Conservation (phyloP, 2,113 vertebrate genomes). For the Saguinus midas region DNA sequence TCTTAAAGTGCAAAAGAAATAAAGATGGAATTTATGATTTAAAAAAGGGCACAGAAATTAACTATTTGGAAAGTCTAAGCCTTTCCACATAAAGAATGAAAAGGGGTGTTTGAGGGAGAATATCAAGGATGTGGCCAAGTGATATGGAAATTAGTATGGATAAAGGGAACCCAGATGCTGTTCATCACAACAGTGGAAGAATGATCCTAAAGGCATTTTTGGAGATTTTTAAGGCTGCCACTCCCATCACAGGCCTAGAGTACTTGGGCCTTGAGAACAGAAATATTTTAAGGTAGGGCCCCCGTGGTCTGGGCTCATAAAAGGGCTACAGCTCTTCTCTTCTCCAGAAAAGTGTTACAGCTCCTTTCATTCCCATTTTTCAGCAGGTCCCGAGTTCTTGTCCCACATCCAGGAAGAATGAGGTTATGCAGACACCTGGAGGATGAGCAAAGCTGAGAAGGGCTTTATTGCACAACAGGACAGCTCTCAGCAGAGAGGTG, state of each 20-base stretch:
- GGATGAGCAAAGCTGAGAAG: too few relatives aligned
- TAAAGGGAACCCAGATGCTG: neutral
- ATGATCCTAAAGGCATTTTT: neutral
- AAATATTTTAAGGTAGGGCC: neutral
- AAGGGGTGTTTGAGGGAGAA: neutral
- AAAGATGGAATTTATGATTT: neutral
- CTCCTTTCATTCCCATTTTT: too few relatives aligned
- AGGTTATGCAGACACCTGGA: too few relatives aligned
- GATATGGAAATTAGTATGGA: neutral
- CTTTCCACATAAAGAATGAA: neutral
- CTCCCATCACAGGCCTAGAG: neutral
- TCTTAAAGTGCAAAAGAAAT: neutral
- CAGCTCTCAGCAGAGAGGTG: too few relatives aligned
- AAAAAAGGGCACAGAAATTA: neutral
- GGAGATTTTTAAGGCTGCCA: neutral
- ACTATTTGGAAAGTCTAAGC: neutral
- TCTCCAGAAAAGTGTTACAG: too few relatives aligned
- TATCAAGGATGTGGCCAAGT: neutral
- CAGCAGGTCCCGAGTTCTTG: too few relatives aligned
- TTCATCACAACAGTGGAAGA: neutral
- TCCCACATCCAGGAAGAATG: too few relatives aligned
- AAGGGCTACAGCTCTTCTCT: too few relatives aligned
- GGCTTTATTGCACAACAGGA: too few relatives aligned
- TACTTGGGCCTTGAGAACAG: neutral
- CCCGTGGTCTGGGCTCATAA: neutral